Base-by-base conservation (phyloP, 92 coral and sea anemone species). In the Blastomussa wellsi region DNA sequence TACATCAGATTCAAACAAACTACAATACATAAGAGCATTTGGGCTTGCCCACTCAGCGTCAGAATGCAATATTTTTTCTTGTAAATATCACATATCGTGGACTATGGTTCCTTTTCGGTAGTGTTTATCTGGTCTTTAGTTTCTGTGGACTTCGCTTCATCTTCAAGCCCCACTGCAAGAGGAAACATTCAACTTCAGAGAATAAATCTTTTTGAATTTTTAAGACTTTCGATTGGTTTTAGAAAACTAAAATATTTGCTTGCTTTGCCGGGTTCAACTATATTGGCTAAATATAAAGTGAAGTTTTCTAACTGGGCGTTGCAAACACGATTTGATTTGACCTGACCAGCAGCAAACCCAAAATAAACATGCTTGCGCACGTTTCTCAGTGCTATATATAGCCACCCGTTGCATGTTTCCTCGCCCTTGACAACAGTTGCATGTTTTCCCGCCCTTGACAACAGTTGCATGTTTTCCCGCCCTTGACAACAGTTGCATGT, bases 91-190 rank as follows among this genome's bases (percentile, higher is more conserved):
- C 32, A 62, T 11, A 14, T 12, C 42, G 24, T 68, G 1, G 8
- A 8, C 24, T 38, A 66, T 39, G 62, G 65, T 41, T 65, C 84
- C 64, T 70, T 24, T 39, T 66, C 84, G 16, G 51, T 11, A 28
- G 74, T 26, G 7, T 32, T 33, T 33, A 19, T 11, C 29, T 53
- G 29, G 68, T 62, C 57, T 41, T 64, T 69, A 59, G 44, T 60
- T 39, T 60, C 82, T 37, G 72, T 29, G n/a, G 47, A 64, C 33
- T 44, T 47, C 75, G 42, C 44, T 42, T 80, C 26, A 15, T 67
- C 84, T 47, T 19, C 66, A 41, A 9, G 19, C 2, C 20, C 29
- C 64, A 80, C 84, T 80, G 75, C 75, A 36, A 79, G 72, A 15
- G 16, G 38, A 67, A 29, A 70, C 17, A 36, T 33, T 33, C 41